Conservation (phyloP, 2,888 invertebrate genomes). For the Polyommatus iphigenia region DNA sequence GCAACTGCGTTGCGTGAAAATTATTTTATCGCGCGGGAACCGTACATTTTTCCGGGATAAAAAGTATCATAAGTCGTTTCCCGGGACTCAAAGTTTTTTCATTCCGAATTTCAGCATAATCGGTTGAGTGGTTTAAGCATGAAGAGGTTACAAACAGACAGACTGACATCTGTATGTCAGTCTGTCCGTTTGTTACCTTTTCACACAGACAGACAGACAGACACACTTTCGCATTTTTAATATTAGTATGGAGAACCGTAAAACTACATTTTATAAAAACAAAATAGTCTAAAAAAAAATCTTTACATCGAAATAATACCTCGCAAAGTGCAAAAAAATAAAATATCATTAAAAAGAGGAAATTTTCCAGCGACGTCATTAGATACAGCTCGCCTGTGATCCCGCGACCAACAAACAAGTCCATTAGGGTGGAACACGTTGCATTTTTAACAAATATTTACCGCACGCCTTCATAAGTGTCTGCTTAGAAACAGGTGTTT, state of each 20-base stretch:
- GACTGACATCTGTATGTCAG: too few species aligned
- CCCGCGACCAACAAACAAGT: slow-evolving; percentile 54
- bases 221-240: too few species aligned
- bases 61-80: too few species aligned
- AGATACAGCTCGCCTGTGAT: slow-evolving; percentile 48
- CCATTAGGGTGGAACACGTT: slow-evolving; percentile 55
- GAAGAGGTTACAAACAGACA: too few species aligned
- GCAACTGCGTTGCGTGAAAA: too few species aligned
- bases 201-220: too few species aligned
- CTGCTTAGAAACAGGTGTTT: slow-evolving; percentile 33
- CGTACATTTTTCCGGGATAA: too few species aligned
- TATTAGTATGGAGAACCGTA: not conserved
- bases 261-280: not conserved
- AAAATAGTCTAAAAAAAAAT: not conserved
- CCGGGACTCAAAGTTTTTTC: too few species aligned
- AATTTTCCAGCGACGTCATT: slow-evolving; percentile 44
- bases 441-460: slow-evolving; percentile 44
- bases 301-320: not conserved
- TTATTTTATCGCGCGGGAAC: too few species aligned
- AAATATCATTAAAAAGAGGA: slow-evolving; percentile 19
- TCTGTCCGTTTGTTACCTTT: too few species aligned
- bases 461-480: slow-evolving; percentile 36
- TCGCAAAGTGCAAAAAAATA: slow-evolving; percentile 14
- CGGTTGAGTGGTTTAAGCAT: too few species aligned
- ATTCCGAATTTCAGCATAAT: too few species aligned